Evolutionary conservation across 2,113 vertebrate genomes (phyloP).

Genomic region (Dromaius novaehollandiae): DNA sequence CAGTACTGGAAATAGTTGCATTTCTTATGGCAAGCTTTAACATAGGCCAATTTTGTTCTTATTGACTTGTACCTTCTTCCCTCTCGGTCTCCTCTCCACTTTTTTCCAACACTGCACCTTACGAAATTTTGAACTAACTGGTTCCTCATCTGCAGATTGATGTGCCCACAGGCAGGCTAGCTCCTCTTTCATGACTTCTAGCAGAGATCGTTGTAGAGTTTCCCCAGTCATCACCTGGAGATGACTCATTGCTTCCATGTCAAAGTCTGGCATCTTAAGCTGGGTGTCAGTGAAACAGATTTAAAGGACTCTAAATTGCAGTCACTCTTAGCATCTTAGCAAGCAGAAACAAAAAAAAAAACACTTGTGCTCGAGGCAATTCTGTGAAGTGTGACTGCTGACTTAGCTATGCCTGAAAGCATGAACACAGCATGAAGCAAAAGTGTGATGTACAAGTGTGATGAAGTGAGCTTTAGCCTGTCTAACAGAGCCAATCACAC

Average conservation of each 20-base stretch:
- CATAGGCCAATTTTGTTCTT: background rate
- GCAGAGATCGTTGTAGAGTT: background rate
- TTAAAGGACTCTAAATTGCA: background rate
- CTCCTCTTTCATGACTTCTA: background rate
- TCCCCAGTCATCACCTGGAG: background rate
- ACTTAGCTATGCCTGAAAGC: background rate
- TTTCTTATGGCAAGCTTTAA: background rate
- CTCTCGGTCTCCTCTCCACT: background rate
- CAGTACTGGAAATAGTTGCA: background rate
- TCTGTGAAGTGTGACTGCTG: background rate
- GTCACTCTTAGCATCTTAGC: background rate
- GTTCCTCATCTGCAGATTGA: background rate
- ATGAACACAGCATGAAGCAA: background rate
- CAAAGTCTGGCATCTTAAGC: background rate
- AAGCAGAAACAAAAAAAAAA: background rate
- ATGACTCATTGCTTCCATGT: background rate
- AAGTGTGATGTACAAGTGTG: background rate
- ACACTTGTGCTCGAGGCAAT: background rate
- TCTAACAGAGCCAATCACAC: background rate
- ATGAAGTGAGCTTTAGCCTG: background rate
- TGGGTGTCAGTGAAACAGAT: background rate
- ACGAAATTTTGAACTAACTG: background rate
- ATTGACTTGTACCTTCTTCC: background rate
- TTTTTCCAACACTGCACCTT: background rate
- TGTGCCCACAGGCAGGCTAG: background rate